These are phyloP conservation scores for Syrphus vitripennis DNA, from an alignment of 2,888 invertebrate genomes.

Conservation along the genomic window DNA sequence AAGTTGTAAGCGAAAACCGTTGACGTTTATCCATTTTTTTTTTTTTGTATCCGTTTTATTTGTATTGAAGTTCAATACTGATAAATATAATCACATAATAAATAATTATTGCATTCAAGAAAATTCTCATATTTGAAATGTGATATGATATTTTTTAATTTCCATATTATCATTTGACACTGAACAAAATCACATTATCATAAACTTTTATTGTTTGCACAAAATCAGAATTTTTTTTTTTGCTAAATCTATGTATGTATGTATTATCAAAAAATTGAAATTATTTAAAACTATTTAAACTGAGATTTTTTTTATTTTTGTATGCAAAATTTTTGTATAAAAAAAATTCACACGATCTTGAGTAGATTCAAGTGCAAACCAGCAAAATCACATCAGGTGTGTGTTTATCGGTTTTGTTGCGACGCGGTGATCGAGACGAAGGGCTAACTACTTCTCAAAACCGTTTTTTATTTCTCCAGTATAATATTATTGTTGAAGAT, in stretches of 20 bases:
- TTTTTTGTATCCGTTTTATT: conserved; percentile 41
- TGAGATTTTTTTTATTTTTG: neutral
- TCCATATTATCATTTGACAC: conserved; percentile 31
- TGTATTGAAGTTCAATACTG: conserved; percentile 17
- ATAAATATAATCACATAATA: conserved; percentile 38
- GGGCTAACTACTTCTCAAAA: conserved; percentile 31
- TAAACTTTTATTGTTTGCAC: neutral
- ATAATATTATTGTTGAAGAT: neutral
- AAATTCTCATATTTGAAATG: conserved; percentile 56
- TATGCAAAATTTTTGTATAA: neutral
- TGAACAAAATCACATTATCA: conserved; percentile 22
- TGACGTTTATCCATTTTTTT: conserved; percentile 56
- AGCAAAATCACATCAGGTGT: too few species aligned
- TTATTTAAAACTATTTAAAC: neutral
- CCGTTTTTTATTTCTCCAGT: conserved; percentile 14
- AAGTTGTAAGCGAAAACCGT: conserved; percentile 34
- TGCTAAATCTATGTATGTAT: neutral
- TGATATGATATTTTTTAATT: conserved; percentile 21
- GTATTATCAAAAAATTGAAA: conserved; percentile 8
- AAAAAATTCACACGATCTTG: conserved; percentile 32
- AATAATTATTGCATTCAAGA: conserved; percentile 4
- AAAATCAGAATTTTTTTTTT: neutral
- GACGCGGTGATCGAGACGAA: conserved; percentile 22
- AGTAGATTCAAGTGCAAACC: conserved; percentile 37
- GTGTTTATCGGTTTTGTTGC: neutral